A percentile compares a stretch with the other conserved stretches of the same genome.
Conservation (phyloP, 1,140 invertebrate genomes). For the Drosophila bipectinata region DNA sequence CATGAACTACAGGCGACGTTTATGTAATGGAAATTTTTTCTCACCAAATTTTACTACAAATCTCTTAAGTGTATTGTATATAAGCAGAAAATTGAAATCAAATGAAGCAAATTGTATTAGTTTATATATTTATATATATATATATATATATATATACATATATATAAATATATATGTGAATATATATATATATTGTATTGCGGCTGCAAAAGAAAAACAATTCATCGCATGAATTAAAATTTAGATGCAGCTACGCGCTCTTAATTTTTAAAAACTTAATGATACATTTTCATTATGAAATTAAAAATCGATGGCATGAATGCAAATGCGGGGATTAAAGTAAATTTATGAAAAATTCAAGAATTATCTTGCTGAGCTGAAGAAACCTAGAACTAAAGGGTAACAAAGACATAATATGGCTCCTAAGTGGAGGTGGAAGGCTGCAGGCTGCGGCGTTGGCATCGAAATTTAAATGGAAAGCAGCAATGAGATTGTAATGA, state of each 20-base stretch:
- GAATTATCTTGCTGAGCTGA: conserved; percentile 35
- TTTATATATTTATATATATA: conserved; percentile 67
- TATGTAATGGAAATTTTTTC: conserved; percentile 73
- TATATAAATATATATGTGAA: no score
- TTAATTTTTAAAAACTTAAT: conserved; percentile 60
- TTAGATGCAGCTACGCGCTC: conserved; percentile 47
- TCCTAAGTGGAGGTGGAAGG: conserved; percentile 19
- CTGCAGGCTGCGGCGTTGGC: conserved; percentile 30
- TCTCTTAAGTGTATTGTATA: conserved; percentile 81
- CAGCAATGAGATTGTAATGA: conserved; percentile 63
- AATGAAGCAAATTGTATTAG: conserved; percentile 59
- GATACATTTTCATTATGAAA: conserved; percentile 70
- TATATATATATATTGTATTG: conserved; percentile 23
- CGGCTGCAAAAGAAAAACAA: neutral
- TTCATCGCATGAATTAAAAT: conserved; percentile 41
- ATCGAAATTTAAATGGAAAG: conserved; percentile 52
- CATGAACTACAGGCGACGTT: conserved; percentile 48
- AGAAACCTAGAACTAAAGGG: conserved; percentile 44
- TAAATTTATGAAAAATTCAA: conserved; percentile 36
- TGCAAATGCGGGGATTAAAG: conserved; percentile 22
- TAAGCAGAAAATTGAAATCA: conserved; percentile 43
- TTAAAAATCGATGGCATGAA: conserved; percentile 48
- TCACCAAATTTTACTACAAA: conserved; percentile 80
- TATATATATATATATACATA: neutral
- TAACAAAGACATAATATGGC: conserved; percentile 6